Evolutionary conservation across 2,888 invertebrate species (phyloP).

Genomic region (Ornithoptera priamus): DNA sequence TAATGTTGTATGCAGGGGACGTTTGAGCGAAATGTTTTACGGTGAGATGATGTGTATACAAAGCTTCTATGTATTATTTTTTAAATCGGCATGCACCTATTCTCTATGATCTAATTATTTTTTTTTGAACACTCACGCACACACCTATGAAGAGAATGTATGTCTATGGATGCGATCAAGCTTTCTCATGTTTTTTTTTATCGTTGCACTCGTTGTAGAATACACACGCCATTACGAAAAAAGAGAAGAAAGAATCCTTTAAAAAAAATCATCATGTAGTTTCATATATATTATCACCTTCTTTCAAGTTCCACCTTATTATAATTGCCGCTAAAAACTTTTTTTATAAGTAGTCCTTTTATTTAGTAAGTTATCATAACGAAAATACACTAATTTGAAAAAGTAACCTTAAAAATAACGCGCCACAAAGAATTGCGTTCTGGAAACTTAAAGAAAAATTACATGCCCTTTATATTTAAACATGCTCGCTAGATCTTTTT

Average conservation of each 20-base stretch:
- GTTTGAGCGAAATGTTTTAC: conserved; percentile 75
- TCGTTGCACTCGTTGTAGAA: conserved; percentile 1
- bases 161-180: conserved; percentile 16
- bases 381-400: background rate
- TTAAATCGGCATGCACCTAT: conserved; percentile 68
- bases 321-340: background rate
- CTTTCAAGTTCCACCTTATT: background rate
- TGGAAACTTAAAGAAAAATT: conserved; percentile 15
- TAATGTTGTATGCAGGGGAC: conserved; percentile 59
- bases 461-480: background rate
- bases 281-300: background rate
- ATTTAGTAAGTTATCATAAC: background rate
- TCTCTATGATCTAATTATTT: conserved; percentile 52
- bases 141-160: conserved; percentile 52
- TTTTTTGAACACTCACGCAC: conserved; percentile 56
- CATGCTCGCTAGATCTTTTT: background rate
- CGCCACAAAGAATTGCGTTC: conserved; percentile 5
- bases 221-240: conserved; percentile 11
- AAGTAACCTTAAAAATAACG: background rate
- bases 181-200: conserved; percentile 1
- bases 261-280: background rate
- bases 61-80: conserved; percentile 55
- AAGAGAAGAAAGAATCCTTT: background rate
- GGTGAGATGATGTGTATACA: conserved; percentile 73
- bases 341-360: background rate